Evolutionary conservation across 2,888 invertebrate genomes (phyloP), one percentile per base, ranked within the genome.

Genomic region (Polymixis lichenea): DNA sequence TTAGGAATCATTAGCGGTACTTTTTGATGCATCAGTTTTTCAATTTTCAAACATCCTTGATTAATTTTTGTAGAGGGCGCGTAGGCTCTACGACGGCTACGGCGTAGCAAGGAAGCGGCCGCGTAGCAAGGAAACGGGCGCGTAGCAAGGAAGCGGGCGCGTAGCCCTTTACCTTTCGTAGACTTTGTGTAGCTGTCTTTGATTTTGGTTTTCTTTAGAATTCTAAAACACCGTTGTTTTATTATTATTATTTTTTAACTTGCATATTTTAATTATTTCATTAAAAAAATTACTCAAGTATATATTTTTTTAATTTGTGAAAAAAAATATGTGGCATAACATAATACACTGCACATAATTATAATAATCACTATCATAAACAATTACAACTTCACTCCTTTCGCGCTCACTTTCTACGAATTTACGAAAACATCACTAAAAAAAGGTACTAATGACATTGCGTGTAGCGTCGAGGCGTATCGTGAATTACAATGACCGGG

Each of bases 401-500:
- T 73, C 60, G 65, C 83, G 78, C 71, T 80, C 84, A 93, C 95
- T 95, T 95, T 96, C 95, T 93, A 94, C 92, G 90, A 90, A 94
- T 95, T 94, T 91, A 92, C 93, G 92, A 93, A 93, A 93, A 92
- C 89, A 87, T 86, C 86, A 91, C 65, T 77, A 94, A 93, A 94
- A 95, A 94, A 92, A 88, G 87, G 90, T 92, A 88, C 87, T 91
- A 94, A 94, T 92, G 92, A 92, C 91, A 93, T 96, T 94, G 96
- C 96, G 95, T 95, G 95, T 93, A 86, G 86, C 91, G 92, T 79
- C 90, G 91, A 92, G 93, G 90, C 93, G 92, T 94, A 93, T 93
- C 93, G 94, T 94, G 95, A 94, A 94, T 95, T 94, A 95, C 95
- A 95, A 95, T 95, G 92, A 93, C 87, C 83, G 92, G 92, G 92